A percentile compares a stretch with the other conserved stretches of the same genome.
These are phyloP conservation scores for Gadus chalcogrammus DNA, from an alignment of 2,113 vertebrate species.

Conservation along the genomic window DNA sequence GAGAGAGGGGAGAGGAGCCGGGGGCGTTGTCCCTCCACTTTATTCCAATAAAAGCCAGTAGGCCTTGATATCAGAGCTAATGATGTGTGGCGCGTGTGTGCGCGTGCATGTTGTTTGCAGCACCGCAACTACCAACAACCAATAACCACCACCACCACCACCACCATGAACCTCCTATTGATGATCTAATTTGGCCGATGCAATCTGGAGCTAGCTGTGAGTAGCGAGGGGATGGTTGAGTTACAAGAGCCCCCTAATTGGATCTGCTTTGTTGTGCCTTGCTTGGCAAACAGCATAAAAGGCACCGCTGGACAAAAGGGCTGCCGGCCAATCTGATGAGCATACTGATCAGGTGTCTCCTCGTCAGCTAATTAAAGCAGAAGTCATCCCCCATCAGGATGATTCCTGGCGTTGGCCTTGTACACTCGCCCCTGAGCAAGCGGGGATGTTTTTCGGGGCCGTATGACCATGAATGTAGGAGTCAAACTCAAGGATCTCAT, in stretches of 20 bases:
- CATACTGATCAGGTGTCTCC: conserved; percentile 58
- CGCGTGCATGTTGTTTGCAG: neutral
- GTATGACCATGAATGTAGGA: too few species aligned
- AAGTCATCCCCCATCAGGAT: conserved; percentile 35
- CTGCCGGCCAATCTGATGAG: conserved; percentile 47
- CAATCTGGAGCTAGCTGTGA: conserved; percentile 41
- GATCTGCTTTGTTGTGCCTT: conserved; percentile 51
- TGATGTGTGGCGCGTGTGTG: conserved; percentile 33
- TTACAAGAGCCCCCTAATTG: conserved; percentile 50
- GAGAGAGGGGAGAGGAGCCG: conserved; percentile 6
- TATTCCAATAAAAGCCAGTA: conserved; percentile 41
- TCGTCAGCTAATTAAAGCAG: conserved; percentile 50
- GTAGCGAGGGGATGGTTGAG: conserved; percentile 41
- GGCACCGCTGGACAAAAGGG: conserved; percentile 44
- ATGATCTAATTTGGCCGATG: conserved; percentile 51
- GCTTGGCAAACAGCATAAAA: conserved; percentile 55
- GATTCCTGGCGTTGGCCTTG: conserved; percentile 21
- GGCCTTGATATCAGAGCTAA: conserved; percentile 48
- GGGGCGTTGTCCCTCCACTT: conserved; percentile 32
- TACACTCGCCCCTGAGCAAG: neutral
- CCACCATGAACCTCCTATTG: conserved; percentile 18
- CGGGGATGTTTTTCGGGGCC: too few species aligned
- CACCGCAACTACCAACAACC: neutral
- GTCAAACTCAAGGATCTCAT: too few species aligned
- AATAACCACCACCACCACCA: neutral